Base-by-base conservation (phyloP, 1,140 invertebrate species). In the Asbolus verrucosus region DNA sequence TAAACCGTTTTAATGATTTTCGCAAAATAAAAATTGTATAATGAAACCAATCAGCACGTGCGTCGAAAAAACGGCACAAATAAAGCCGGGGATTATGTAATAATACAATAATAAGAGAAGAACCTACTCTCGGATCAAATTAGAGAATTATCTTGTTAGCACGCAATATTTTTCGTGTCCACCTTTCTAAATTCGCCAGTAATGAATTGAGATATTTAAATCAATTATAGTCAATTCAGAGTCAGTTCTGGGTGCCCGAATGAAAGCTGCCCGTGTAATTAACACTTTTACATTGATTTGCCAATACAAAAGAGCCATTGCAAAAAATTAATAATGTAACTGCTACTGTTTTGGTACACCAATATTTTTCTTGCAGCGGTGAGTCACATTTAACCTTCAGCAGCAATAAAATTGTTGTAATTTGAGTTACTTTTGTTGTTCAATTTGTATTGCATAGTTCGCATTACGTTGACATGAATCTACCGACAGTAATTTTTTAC, bases 341-440 rank as follows among this genome's bases (percentile, higher is more conserved):
- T 54, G 46, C 46, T 54, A 54, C 46, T 54, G 46, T 54, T 54
- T 54, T 54, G 3, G 46, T 27, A n/a, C 21, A 21, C 21, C 46
- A 27, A 54, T 54, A 54, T 54, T 54, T n/a, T 54, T 54, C 46
- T 54, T 54, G 46, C 14, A 54, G 11, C 14, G 21, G 46, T 54
- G 46, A 54, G 19, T 54, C 46, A 54, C 46, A 14, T 9, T 11
- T 54, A 54, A 54, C 46, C 46, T 54, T 54, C 46, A 54, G 19
- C 46, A 14, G 46, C 46, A 54, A 54, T 54, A 14, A 54, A 54
- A 54, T 54, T 54, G 46, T 54, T 54, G 46, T 54, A 54, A 54
- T 54, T 54, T 46, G 41, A 46, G 41, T 46, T 46, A 46, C 41
- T 46, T 46, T 46, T 54, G 46, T 54, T 54, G 46, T 54, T 54